Conservation (phyloP, 2,797 vertebrate species). For the Alca torda region DNA sequence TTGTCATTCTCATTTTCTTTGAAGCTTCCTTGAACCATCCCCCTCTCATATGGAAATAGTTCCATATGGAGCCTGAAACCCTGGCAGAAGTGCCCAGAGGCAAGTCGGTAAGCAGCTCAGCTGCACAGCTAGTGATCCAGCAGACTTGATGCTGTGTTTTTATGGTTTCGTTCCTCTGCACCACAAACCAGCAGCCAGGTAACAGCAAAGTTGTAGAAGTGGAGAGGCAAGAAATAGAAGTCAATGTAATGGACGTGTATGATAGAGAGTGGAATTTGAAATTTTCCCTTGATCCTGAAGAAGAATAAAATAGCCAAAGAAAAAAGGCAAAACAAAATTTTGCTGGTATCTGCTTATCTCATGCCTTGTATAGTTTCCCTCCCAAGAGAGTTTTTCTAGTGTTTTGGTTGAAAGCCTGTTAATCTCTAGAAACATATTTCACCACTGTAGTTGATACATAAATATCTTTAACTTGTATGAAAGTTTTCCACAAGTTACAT, state of each 20-base stretch:
- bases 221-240: not conserved
- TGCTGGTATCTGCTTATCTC: not conserved
- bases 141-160: not conserved
- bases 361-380: not conserved
- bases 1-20: constrained; percentile 59
- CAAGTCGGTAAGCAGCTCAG: not conserved
- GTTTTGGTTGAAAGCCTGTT: not conserved
- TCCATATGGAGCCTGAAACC: constrained; percentile 40
- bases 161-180: not conserved
- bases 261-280: not conserved
- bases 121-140: not conserved
- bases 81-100: constrained; percentile 23
- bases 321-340: not conserved
- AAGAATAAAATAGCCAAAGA: not conserved
- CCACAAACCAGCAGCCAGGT: not conserved
- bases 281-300: not conserved
- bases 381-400: not conserved
- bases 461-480: not conserved
- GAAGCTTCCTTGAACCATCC: constrained; percentile 31
- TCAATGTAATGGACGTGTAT: not conserved
- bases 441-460: not conserved
- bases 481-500: not conserved
- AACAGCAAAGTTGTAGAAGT: not conserved
- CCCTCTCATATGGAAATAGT: constrained; percentile 24
- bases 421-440: not conserved